Conservation (phyloP, 2,888 invertebrate genomes). For the Liopterus haemorrhoidalis region DNA sequence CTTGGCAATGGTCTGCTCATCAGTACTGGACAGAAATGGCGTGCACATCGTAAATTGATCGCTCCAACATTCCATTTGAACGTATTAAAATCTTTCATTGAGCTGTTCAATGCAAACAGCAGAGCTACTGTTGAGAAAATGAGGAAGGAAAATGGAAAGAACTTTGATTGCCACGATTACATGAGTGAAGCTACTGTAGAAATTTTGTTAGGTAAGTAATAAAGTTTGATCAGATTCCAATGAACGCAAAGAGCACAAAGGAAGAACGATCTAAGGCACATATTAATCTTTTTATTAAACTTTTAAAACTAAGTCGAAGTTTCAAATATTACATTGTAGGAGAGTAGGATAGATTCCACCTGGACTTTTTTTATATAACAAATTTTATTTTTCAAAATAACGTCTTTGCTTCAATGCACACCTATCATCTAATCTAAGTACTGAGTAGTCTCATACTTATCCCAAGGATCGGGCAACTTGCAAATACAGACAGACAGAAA, state of each 20-base stretch:
- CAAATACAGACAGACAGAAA: no score
- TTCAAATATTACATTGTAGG: no score
- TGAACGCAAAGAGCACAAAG: no score
- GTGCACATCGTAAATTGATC: slow-evolving; percentile 76
- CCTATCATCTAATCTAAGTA: no score
- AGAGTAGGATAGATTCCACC: no score
- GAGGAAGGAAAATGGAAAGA: slow-evolving; percentile 48
- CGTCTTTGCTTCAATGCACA: no score
- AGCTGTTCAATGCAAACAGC: slow-evolving; percentile 78
- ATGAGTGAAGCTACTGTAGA: slow-evolving; percentile 82
- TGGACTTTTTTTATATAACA: no score
- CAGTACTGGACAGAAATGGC: slow-evolving; percentile 79
- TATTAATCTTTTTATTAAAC: no score
- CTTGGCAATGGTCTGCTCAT: slow-evolving; percentile 76
- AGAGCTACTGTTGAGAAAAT: slow-evolving; percentile 46
- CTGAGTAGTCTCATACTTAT: no score
- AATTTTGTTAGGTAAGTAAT: slow-evolving; percentile 60
- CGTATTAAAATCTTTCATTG: slow-evolving; percentile 79
- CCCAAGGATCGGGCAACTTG: no score
- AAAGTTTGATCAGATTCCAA: slow-evolving; percentile 22
- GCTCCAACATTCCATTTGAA: slow-evolving; percentile 86
- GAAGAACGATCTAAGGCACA: no score
- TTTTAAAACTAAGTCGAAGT: background rate
- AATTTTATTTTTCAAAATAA: no score
- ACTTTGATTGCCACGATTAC: slow-evolving; percentile 74